These are phyloP conservation scores for Cataglyphis cursor DNA, from an alignment of 2,888 invertebrate genomes.

Conservation along the genomic window DNA sequence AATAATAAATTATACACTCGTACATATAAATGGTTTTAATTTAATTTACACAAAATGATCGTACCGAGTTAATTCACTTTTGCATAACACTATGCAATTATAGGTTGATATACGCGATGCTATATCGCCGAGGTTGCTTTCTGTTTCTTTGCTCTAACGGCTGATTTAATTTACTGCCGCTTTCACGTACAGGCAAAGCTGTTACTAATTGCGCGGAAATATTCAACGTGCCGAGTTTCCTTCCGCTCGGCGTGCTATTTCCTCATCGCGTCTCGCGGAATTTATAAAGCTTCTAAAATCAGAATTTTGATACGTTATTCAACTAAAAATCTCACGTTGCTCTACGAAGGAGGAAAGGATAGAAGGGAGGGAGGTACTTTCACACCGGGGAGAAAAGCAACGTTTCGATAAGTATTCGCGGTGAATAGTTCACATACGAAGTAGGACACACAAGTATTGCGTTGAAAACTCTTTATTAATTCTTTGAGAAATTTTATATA, in stretches of 20 bases:
- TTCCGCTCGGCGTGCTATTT: slow-evolving; percentile 68
- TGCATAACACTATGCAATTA: slow-evolving; percentile 48
- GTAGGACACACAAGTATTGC: slow-evolving; percentile 72
- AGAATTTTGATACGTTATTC: slow-evolving; percentile 50
- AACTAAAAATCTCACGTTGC: slow-evolving; percentile 44
- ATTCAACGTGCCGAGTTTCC: slow-evolving; percentile 69
- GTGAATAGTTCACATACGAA: slow-evolving; percentile 78
- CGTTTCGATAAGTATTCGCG: slow-evolving; percentile 81
- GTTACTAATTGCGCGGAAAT: slow-evolving; percentile 76
- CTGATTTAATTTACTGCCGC: slow-evolving; percentile 77
- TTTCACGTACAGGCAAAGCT: slow-evolving; percentile 79
- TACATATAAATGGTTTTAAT: neutral
- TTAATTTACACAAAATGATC: slow-evolving; percentile 10
- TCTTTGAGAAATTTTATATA: neutral
- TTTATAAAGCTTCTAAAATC: slow-evolving; percentile 33
- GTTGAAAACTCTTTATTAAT: slow-evolving; percentile 40
- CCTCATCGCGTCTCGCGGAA: slow-evolving; percentile 38
- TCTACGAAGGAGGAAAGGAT: neutral
- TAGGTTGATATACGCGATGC: slow-evolving; percentile 25
- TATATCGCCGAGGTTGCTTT: slow-evolving; percentile 47
- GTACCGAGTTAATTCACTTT: slow-evolving; percentile 41
- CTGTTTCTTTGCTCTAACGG: slow-evolving; percentile 73
- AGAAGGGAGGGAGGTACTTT: slow-evolving; percentile 73
- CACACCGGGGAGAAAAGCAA: slow-evolving; percentile 79
- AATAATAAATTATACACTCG: neutral